Evolutionary conservation across 53 echinoderm and acorn worm genomes (phyloP), one percentile per base, ranked within the genome.

Genomic region (Zoroaster sp.): DNA sequence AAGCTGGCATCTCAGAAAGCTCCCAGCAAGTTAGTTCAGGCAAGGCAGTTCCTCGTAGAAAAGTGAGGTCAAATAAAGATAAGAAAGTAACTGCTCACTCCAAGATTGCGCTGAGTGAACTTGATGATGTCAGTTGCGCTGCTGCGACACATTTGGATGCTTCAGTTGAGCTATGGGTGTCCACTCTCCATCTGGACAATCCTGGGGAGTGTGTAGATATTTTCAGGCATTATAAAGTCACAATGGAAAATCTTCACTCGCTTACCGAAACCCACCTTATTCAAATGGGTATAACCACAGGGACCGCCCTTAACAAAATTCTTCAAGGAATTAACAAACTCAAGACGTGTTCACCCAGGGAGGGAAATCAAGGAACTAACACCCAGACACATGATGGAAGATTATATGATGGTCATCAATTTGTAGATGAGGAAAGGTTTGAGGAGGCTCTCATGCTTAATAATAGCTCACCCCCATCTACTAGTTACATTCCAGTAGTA

Each of bases 151-250:
- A 25, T 9, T 55, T 74, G 13, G 87, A 87, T 30, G 74, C 87
- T 20, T 38, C 74, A 10, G 59, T 87, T 23, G 75, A 75, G 42
- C 41, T 85, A 3, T 91, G 91, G 91, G 25, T 91, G 28, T 91
- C 74, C 34, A 63, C 83, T 13, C 91, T 91, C 1, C n/a, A 91
- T 25, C 86, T 91, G 7, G 66, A 74, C 23, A 86, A 86, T 73
- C 71, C 86, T 5, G 74, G 74, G 49, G 75, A 86, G 63, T 91
- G 83, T 68, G 67, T 66, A 59, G 74, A 86, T 28, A 67, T 69
- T 44, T 86, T 91, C 30, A 28, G 75, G 65, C 55, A 35, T 17
- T 11, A 74, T 73, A 47, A 75, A 35, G 66, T 91, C 65, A 91
- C 91, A 6, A 83, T 91, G 91, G 91, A 85, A 74, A 66, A 10